A percentile compares a stretch with the other conserved stretches of the same genome.
Evolutionary conservation across 2,797 vertebrate genomes (phyloP).

Genomic region (Coreius guichenoti): DNA sequence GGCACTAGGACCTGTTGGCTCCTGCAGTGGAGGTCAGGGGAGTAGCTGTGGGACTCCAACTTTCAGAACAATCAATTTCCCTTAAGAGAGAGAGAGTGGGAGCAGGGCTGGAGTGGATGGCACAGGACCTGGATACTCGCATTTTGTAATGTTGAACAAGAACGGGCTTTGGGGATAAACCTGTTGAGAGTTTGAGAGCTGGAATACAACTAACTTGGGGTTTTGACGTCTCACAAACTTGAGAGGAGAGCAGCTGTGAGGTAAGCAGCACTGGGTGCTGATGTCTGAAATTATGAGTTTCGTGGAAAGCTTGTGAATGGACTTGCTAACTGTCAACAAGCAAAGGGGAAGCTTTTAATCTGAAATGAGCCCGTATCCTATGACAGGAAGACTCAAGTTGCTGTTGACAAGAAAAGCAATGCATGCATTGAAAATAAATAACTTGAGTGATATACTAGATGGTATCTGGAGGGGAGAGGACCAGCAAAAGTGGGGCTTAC

Average conservation of each 20-base stretch:
- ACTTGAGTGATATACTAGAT: slow-evolving; percentile 36
- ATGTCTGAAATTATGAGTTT: slow-evolving; percentile 32
- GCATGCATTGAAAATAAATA: slow-evolving; percentile 11
- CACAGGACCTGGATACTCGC: slow-evolving; percentile 71
- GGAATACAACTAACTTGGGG: slow-evolving; percentile 57
- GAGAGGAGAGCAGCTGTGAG: slow-evolving; percentile 48
- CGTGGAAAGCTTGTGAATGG: slow-evolving; percentile 21
- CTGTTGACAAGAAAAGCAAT: slow-evolving; percentile 33
- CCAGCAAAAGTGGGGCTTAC: not conserved
- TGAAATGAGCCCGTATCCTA: slow-evolving; percentile 19
- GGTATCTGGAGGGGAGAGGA: slow-evolving; percentile 5
- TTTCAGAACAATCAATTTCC: slow-evolving; percentile 82
- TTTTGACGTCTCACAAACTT: slow-evolving; percentile 37
- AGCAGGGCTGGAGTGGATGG: slow-evolving; percentile 75
- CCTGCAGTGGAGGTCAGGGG: slow-evolving; percentile 57
- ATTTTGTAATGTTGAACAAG: slow-evolving; percentile 67
- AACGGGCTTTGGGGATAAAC: slow-evolving; percentile 72
- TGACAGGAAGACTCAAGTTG: slow-evolving; percentile 45
- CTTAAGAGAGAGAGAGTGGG: slow-evolving; percentile 74
- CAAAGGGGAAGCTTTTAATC: slow-evolving; percentile 12
- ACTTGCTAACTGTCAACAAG: slow-evolving; percentile 48
- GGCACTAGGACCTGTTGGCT: slow-evolving; percentile 66
- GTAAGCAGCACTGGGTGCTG: slow-evolving; percentile 54
- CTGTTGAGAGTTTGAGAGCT: slow-evolving; percentile 48
- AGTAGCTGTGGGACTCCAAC: slow-evolving; percentile 67